Base-by-base conservation (phyloP, 64 coral and sea anemone species). In the Montipora cactus region DNA sequence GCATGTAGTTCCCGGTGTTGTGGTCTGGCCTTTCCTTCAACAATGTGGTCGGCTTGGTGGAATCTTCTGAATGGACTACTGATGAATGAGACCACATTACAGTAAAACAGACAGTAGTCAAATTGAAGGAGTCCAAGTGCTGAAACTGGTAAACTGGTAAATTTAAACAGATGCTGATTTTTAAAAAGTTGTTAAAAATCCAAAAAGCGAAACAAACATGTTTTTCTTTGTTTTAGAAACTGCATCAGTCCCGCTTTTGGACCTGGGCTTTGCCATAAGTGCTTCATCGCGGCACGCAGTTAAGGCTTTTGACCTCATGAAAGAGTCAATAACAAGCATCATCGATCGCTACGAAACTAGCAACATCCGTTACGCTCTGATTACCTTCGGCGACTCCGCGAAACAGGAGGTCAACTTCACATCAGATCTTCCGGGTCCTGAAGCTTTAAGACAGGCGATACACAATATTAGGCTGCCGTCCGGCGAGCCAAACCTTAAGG, bases 251-350 rank as follows among this genome's bases (percentile, higher is more conserved):
- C 77, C 95, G 51, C 72, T 67, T 28, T 88, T 94, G 15, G 92
- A 97, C 61, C 70, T 97, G 18, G 89, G 83, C 9, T 97, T 97
- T 79, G 92, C 90, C 8, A 91, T 97, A 28, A 94, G 85, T 53
- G 89, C 92, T 3, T 83, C 88, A 1, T 79, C 95, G 1, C 53
- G 67, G 57, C 76, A 97, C 73, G 79, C 92, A 15, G 77, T 87
- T 19, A 80, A 94, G 45, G 91, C 77, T 5, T 97, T 94, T 50
- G 44, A 52, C 6, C 77, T 79, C 59, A 97, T 97, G 77, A 94
- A 91, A 76, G 79, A 88, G 44, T 82, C 87, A 19, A 92, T 97
- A 22, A 69, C 61, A 10, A 81, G 90, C 15, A 84, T 97, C 14
- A 48, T 91, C 19, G 76, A 81, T 21, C 90, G 87, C 74, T 97